Evolutionary conservation across 2,113 vertebrate genomes (phyloP), one percentile per base, ranked within the genome.

Genomic region (Melanerpes aurifrons): DNA sequence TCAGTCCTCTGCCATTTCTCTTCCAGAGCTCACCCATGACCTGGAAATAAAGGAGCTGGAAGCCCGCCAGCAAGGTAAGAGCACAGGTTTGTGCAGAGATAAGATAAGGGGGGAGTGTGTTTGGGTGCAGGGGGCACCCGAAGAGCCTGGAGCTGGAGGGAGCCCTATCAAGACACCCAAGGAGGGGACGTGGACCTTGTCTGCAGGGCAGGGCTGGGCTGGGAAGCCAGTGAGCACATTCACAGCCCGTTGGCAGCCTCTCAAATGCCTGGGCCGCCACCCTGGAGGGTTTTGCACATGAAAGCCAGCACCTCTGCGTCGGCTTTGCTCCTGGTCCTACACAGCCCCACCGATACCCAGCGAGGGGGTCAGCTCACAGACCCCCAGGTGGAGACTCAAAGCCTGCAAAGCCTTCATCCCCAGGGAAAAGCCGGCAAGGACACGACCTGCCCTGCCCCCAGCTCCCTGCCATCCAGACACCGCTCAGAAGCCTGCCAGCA

Each of bases 11-110:
- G 35, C 25, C 58, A 6, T 96, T 92, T 96, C 84, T 85, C 67
- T 92, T 73, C 19, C 92, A 98, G 98, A 98, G 95, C 95, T 98
- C 86, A 98, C 97, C 43, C 98, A 94, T 64, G 98, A 98, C 77
- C 95, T 98, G 90, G 98, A 98, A 87, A 94, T 96, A 40, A 98
- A 97, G 78, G 97, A 98, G 73, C 94, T 96, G 72, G 97, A 98
- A 76, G 92, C 95, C 24, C 96, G 86, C 18, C 97, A 98, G 87
- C 98, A 98, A 98, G 98, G 98, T 98, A 97, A 96, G 97, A 81
- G 54, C 77, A 32, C 18, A 9, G 15, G 25, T 59, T 53, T 68
- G 67, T 56, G 32, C 66, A 48, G 1, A 67, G 86, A 5, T 79
- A 32, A 81, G 68, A 59, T 19, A 26, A 35, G 9, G 43, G 45